Base-by-base conservation (phyloP, 2,888 invertebrate species). In the Phaonia tiefii region DNA sequence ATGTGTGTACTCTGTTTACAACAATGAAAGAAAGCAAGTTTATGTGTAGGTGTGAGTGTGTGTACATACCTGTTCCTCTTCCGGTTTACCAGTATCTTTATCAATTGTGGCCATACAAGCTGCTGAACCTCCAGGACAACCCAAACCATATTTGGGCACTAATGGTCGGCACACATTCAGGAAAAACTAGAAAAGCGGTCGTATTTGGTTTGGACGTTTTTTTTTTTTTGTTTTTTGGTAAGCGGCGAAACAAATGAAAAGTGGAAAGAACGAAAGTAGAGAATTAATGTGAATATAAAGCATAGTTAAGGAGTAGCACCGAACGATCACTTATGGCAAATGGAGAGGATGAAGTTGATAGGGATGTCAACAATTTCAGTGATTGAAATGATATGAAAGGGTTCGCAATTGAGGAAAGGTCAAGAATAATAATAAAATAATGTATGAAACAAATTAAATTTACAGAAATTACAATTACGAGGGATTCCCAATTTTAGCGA, bases 91-190 rank as follows among this genome's bases (percentile, higher is more conserved):
- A 44, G 85, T 81, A 58, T 85, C 85, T 70, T 86, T 80, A 66
- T 84, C 85, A 75, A 89, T 87, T 85, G 87, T 88, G 77, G 89
- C 89, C 85, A 89, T 88, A 75, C 89, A 91, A 60, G 88, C 89
- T 56, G 89, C 89, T 71, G 91, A 89, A 49, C 89, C 89, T 79
- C 89, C 91, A 72, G 88, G 86, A 84, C 91, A 91, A 84, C 90
- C 89, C 84, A 90, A 86, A 80, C 89, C 88, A 86, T 86, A 89
- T 86, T 88, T 88, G 74, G 90, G 87, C 84, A 90, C 89, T 84
- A 91, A 86, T 83, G 91, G 91, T 84, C 90, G 89, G 84, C 91
- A 91, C 74, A 91, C 90, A 86, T 91, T 91, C 81, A 91, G 83
- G 84, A 87, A 90, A 85, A 89, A 89, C 89, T 90, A 85, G 15